Base-by-base conservation (phyloP, 2,888 invertebrate species). In the Drosophila eohydei region DNA sequence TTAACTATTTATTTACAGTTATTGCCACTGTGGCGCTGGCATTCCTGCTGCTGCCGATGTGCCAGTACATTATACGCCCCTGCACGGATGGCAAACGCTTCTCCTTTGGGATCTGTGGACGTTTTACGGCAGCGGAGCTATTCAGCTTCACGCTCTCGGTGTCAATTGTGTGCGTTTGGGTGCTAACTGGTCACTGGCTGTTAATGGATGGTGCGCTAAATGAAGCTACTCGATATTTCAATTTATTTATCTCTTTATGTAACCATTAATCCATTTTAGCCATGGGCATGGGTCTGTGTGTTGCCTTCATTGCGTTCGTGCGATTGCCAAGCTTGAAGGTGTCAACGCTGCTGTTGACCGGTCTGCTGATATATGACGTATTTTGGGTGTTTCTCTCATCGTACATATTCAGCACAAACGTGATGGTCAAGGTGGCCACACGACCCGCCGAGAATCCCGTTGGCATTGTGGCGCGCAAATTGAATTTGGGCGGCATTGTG, bases 321-420 rank as follows among this genome's bases (percentile, higher is more conserved):
- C 95, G 98, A 56, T 94, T 99, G 92, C 99, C 98, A 61, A 98
- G 98, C 92, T 95, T 99, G 84, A 99, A 99, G 94, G 97, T 97
- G 80, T 99, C 98, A 60, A 99, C 98, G 26, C 94, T 99, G 72
- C 95, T 99, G 81, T 95, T 99, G 85, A 98, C 98, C 52, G 99
- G 99, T 36, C 94, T 98, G 81, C 95, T 98, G 71, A 96, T 98
- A 66, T 99, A 99, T 93, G 99, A 99, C 93, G 98, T 99, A 44
- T 99, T 99, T 94, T 99, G 99, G 98, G 98, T 99, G 58, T 99
- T 99, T 94, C 99, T 98, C 94, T 98, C 98, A 3, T 98, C 98
- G 0, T 98, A 98, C 93, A 98, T 99, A 92, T 99, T 99, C 94
- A 98, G 98, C 93, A 97, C 99, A 90, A 99, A 99, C 92, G 99